Conservation (phyloP, 2,797 vertebrate genomes). For the Pyrocephalus nanus region DNA sequence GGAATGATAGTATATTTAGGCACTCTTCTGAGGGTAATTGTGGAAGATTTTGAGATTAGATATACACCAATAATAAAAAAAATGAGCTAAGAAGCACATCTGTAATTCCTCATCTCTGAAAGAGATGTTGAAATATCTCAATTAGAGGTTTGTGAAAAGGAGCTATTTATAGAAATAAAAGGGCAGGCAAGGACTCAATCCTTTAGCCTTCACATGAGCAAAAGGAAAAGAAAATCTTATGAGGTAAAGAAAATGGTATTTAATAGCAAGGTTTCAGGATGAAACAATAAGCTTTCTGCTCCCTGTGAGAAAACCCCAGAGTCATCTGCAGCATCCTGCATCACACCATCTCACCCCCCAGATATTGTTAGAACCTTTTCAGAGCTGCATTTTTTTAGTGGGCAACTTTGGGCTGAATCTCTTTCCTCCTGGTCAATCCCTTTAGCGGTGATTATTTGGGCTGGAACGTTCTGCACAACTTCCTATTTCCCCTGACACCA, state of each 20-base stretch:
- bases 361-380: not conserved
- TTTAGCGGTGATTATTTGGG: not conserved
- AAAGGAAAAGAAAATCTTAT: not conserved
- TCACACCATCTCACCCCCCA: not conserved
- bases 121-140: not conserved
- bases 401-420: not conserved
- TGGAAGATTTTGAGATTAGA: not conserved
- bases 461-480: not conserved
- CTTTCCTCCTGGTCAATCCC: not conserved
- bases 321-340: not conserved
- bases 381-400: not conserved
- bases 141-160: not conserved
- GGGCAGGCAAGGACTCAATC: not conserved
- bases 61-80: not conserved
- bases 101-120: not conserved
- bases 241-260: not conserved
- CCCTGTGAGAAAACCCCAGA: not conserved
- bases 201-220: not conserved
- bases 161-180: not conserved
- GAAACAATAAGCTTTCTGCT: not conserved
- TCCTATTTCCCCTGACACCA: not conserved
- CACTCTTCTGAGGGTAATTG: not conserved
- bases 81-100: fast-evolving
- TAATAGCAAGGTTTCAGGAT: not conserved
- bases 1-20: not conserved